Evolutionary conservation across 92 coral and sea anemone species (phyloP).

Genomic region (Parazoanthus swiftii): DNA sequence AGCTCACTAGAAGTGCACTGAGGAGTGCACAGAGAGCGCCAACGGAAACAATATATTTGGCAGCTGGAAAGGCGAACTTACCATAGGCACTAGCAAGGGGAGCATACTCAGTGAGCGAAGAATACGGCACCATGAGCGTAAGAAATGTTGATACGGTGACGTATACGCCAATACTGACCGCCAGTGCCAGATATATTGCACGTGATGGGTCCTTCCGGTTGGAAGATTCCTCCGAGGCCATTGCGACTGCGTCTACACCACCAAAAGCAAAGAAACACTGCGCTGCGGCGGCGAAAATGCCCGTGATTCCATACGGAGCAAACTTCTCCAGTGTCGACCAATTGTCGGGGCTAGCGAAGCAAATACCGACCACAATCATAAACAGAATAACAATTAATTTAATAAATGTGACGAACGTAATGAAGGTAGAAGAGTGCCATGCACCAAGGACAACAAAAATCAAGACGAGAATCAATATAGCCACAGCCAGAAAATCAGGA

Average conservation of each 20-base stretch:
- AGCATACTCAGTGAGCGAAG: slow-evolving; percentile 53
- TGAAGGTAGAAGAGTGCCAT: slow-evolving; percentile 52
- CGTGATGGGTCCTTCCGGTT: slow-evolving; percentile 51
- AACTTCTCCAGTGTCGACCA: slow-evolving; percentile 80
- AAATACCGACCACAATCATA: slow-evolving; percentile 57
- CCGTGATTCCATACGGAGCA: slow-evolving; percentile 78
- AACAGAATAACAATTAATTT: slow-evolving; percentile 62
- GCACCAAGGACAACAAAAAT: slow-evolving; percentile 62
- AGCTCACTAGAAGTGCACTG: slow-evolving; percentile 62
- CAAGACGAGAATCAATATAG: slow-evolving; percentile 48
- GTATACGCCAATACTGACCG: slow-evolving; percentile 58
- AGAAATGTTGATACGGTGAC: slow-evolving; percentile 51
- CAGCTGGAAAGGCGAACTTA: slow-evolving; percentile 54
- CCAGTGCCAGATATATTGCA: slow-evolving; percentile 58
- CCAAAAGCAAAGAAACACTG: slow-evolving; percentile 74
- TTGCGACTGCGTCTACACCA: slow-evolving; percentile 79
- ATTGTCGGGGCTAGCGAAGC: slow-evolving; percentile 49
- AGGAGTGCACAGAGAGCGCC: slow-evolving; percentile 75
- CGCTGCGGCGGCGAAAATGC: slow-evolving; percentile 73
- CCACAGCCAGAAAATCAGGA: slow-evolving; percentile 72
- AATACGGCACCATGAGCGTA: slow-evolving; percentile 79
- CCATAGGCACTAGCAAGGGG: slow-evolving; percentile 77
- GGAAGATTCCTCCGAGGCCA: slow-evolving; percentile 78
- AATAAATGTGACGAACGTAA: slow-evolving; percentile 50
- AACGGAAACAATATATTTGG: slow-evolving; percentile 73